Evolutionary conservation across 2,113 vertebrate genomes (phyloP), one percentile per base, ranked within the genome.

Genomic region (Polypterus senegalus): DNA sequence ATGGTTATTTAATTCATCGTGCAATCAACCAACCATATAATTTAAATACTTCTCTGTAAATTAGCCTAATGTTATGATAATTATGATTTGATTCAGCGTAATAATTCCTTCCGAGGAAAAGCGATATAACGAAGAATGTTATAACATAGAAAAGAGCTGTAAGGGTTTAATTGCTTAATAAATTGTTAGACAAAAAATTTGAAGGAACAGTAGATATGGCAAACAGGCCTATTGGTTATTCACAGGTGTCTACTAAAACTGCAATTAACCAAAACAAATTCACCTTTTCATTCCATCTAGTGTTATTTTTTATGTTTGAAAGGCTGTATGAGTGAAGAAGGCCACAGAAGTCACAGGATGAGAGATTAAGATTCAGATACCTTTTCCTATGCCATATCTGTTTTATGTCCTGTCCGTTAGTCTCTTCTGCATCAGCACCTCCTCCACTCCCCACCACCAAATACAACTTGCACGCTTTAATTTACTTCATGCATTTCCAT

Each of bases 1-100:
- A 81, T 62, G 73, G 60, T 75, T 80, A 68, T 73, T 79, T 83
- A 84, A 86, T 84, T 88, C 82, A 86, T 84, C 80, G 80, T 73
- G 75, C 78, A 85, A 84, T 86, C 86, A 88, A 79, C 82, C 81
- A 82, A 80, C 78, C 82, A 80, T 86, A 83, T 86, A 82, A 85
- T 88, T 86, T 85, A 79, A 86, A 84, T 82, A 83, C 74, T 81
- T 85, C 78, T 83, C 71, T 79, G 77, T 80, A 81, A 86, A 86
- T 86, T 81, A 84, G 79, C 81, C 70, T 83, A 79, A 79, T 83
- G 78, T 80, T 83, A 81, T 82, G 78, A 81, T 84, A 84, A 88
- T 84, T 84, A 76, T 74, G 71, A 61, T 75, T 80, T 79, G 80
- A 80, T 83, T 78, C 73, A 72, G 75, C 72, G 66, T 78, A 73